A percentile compares a stretch with the other conserved stretches of the same genome.
These are phyloP conservation scores for Graptemys geographica DNA, from an alignment of 2,797 vertebrate species.

Conservation along the genomic window DNA sequence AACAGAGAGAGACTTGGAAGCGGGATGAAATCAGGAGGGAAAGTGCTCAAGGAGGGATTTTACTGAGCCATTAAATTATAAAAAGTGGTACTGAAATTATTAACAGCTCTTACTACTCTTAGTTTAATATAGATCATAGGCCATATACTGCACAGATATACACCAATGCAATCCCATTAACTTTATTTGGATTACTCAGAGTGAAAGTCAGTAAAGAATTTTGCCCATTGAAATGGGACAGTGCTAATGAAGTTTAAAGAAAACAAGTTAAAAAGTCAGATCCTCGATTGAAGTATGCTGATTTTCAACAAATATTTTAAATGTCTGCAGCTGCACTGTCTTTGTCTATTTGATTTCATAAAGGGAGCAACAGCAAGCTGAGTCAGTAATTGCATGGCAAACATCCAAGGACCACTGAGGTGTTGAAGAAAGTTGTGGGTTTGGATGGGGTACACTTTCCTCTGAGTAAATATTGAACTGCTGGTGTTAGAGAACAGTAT, in stretches of 20 bases:
- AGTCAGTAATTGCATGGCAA: neutral
- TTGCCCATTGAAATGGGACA: neutral
- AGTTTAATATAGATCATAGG: neutral
- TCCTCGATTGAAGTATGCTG: neutral
- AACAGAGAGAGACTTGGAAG: neutral
- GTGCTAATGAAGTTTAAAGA: neutral
- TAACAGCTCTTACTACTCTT: conserved; percentile 12
- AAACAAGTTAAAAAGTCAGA: neutral
- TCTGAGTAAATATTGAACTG: neutral
- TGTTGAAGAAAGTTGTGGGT: neutral
- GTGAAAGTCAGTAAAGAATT: neutral
- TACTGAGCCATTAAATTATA: neutral
- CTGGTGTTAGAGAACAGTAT: neutral
- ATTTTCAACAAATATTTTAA: neutral
- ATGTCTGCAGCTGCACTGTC: neutral
- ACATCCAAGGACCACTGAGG: neutral
- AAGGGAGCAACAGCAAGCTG: neutral
- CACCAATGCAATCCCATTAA: neutral
- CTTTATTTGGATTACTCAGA: neutral
- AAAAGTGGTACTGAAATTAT: neutral
- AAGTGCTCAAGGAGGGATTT: neutral
- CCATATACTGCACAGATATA: neutral
- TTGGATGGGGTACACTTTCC: neutral
- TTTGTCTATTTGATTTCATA: neutral
- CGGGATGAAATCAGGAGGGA: neutral